Evolutionary conservation across 2,113 vertebrate genomes (phyloP).

Genomic region (Cyanocitta stelleri): DNA sequence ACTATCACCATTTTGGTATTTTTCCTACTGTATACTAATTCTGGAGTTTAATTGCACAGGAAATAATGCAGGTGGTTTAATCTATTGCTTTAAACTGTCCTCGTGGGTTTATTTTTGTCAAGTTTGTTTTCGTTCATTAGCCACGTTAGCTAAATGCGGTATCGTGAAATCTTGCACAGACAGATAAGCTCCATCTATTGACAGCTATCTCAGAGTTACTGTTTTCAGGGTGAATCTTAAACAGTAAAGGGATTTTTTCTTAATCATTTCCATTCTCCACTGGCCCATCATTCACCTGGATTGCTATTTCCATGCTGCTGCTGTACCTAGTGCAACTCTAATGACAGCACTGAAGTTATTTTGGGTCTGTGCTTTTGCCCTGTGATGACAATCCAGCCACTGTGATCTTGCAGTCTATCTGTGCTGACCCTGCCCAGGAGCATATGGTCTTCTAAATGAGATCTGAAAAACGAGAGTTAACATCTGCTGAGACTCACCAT

Average conservation of each 20-base stretch:
- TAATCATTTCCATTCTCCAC: neutral
- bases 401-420: neutral
- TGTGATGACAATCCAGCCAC: neutral
- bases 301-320: neutral
- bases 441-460: neutral
- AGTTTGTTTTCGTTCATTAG: slow-evolving; percentile 16
- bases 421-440: neutral
- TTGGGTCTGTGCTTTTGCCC: neutral
- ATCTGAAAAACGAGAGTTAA: neutral
- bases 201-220: neutral
- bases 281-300: neutral
- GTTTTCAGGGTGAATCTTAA: neutral
- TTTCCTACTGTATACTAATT: slow-evolving; percentile 58
- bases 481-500: neutral
- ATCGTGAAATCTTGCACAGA: neutral
- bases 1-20: slow-evolving; percentile 31
- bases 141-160: neutral
- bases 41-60: slow-evolving; percentile 45
- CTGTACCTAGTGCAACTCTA: neutral
- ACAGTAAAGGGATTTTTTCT: neutral
- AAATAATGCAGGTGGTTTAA: slow-evolving; percentile 37
- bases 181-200: neutral
- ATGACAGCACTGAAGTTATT: neutral
- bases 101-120: slow-evolving; percentile 39
- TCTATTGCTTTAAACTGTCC: slow-evolving; percentile 50